A percentile compares a stretch with the other conserved stretches of the same genome.
Conservation (phyloP, 2,113 vertebrate species). For the Hypocryptadius cinnamomeus region DNA sequence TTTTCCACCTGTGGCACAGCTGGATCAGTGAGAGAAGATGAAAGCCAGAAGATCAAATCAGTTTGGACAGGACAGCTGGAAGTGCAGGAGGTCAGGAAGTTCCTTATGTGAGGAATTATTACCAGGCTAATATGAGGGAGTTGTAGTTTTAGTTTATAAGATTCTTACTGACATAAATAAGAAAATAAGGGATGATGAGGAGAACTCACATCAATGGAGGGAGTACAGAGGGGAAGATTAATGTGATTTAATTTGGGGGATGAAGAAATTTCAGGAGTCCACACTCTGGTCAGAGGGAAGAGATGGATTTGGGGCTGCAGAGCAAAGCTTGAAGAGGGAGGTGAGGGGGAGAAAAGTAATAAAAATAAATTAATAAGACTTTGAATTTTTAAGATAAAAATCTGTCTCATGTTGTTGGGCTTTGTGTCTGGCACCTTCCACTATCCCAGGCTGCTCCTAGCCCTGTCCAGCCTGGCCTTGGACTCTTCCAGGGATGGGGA, state of each 20-base stretch:
- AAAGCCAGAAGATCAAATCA: not conserved
- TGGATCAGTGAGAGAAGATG: not conserved
- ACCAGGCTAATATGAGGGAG: not conserved
- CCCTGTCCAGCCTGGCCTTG: not conserved
- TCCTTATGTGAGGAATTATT: not conserved
- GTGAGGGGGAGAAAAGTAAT: not conserved
- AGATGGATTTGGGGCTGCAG: not conserved
- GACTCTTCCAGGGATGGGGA: not conserved
- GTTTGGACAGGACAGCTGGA: not conserved
- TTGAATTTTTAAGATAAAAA: not conserved
- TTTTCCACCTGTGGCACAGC: not conserved
- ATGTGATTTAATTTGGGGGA: not conserved
- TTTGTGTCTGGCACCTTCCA: not conserved
- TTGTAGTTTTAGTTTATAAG: not conserved
- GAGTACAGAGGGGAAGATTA: not conserved
- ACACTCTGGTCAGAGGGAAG: not conserved
- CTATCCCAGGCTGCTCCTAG: not conserved
- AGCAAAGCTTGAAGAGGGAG: not conserved
- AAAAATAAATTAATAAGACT: not conserved
- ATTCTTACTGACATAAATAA: not conserved
- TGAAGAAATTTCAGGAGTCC: not conserved
- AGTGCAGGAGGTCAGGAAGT: not conserved
- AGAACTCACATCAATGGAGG: accelerated
- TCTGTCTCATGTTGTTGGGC: not conserved
- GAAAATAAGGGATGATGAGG: not conserved